Evolutionary conservation across 2,888 invertebrate genomes (phyloP).

Genomic region (Tenthredo mesomela): DNA sequence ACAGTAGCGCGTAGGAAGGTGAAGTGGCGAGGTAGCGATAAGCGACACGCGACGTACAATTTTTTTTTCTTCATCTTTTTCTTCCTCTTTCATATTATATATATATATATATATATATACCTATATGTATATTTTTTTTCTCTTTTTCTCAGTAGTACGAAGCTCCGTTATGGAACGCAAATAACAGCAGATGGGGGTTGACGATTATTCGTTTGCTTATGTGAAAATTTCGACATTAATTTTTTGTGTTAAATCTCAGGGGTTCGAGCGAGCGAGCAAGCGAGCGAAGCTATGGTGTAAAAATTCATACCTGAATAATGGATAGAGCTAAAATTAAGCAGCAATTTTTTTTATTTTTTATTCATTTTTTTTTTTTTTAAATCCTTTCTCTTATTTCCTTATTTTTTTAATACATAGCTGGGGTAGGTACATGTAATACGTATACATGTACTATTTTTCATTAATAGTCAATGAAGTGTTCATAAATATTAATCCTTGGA

Average conservation of each 20-base stretch:
- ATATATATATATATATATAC: no score
- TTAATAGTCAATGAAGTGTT: constrained; percentile 44
- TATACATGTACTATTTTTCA: background rate
- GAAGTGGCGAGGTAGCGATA: constrained; percentile 41
- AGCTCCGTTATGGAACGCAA: constrained; percentile 18
- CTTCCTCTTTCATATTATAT: background rate
- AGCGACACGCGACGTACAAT: constrained; percentile 34
- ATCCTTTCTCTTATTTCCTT: background rate
- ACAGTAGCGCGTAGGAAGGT: constrained; percentile 6
- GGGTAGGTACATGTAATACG: background rate
- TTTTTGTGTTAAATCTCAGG: background rate
- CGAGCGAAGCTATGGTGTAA: background rate
- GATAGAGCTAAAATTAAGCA: constrained; percentile 25
- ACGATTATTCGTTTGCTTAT: constrained; percentile 23
- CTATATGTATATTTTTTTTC: background rate
- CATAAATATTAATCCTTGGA: constrained; percentile 43
- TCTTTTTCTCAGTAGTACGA: background rate
- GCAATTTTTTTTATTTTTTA: background rate
- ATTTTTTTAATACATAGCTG: background rate
- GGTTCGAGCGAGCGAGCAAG: background rate
- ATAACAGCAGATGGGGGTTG: constrained; percentile 15
- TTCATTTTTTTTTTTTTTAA: background rate
- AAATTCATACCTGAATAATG: constrained; percentile 37
- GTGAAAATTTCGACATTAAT: constrained; percentile 20
- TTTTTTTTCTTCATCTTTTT: background rate